phyloP scores from a whole-genome alignment of 2,888 invertebrate species.

The Leptinotarsa haldemani region DNA sequence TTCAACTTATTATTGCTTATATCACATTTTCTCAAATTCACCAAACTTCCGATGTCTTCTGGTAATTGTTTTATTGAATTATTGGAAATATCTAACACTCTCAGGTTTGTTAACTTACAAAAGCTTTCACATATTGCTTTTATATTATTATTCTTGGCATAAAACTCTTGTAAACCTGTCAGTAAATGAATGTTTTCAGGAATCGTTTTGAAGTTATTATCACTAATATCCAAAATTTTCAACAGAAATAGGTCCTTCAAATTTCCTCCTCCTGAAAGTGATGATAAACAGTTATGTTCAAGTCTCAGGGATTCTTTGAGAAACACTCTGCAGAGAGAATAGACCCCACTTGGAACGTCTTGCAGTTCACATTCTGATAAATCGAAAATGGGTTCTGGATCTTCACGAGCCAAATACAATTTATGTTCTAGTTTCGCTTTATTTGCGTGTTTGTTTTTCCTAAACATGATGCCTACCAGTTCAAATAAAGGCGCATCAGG shows the following conservation, averaged over 20 bases:
- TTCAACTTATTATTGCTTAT: conserved; percentile 71
- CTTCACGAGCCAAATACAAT: conserved; percentile 76
- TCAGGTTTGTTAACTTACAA: conserved; percentile 72
- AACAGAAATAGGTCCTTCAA: conserved; percentile 77
- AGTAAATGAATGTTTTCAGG: conserved; percentile 76
- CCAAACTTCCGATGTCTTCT: conserved; percentile 73
- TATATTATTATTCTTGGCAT: conserved; percentile 79
- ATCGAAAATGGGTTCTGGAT: conserved; percentile 85
- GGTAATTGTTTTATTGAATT: conserved; percentile 77
- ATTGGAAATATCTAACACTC: conserved; percentile 77
- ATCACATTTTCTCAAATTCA: conserved; percentile 71
- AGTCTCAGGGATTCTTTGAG: conserved; percentile 78
- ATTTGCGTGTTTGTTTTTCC: conserved; percentile 65
- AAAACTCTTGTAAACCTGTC: conserved; percentile 77
- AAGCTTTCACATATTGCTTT: conserved; percentile 77
- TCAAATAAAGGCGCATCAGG: neutral
- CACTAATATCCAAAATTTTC: conserved; percentile 75
- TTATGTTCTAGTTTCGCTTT: conserved; percentile 73
- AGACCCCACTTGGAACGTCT: conserved; percentile 81
- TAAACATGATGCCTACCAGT: conserved; percentile 5
- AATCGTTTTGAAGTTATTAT: conserved; percentile 74
- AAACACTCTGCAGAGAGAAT: conserved; percentile 83
- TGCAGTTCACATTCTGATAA: conserved; percentile 81
- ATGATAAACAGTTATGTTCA: conserved; percentile 76
- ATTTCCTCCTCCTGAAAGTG: conserved; percentile 78